These are phyloP conservation scores for Neopelma chrysocephalum DNA, from an alignment of 2,797 vertebrate genomes.

Conservation along the genomic window DNA sequence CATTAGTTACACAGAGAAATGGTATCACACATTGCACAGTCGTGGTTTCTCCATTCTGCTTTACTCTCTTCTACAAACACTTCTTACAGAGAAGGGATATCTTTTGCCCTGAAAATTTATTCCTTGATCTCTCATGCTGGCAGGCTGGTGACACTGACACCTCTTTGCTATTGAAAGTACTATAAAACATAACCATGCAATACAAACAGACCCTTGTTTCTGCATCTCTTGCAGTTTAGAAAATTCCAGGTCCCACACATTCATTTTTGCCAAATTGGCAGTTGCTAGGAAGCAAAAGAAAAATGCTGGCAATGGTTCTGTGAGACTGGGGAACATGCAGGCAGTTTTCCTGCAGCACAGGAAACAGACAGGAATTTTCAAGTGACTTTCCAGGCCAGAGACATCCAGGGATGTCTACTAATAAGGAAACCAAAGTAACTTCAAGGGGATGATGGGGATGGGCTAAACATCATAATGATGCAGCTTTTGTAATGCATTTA, in stretches of 20 bases:
- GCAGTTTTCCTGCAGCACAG: constrained; percentile 36
- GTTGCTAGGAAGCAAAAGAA: constrained; percentile 61
- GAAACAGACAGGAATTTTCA: constrained; percentile 45
- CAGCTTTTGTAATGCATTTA: background rate
- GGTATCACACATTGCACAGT: background rate
- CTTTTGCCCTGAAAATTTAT: constrained; percentile 54
- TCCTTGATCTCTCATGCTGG: constrained; percentile 52
- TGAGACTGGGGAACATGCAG: constrained; percentile 15
- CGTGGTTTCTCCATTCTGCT: background rate
- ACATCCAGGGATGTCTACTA: background rate
- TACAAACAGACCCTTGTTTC: constrained; percentile 61
- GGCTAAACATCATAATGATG: background rate
- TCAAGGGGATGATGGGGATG: background rate
- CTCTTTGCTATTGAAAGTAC: constrained; percentile 46
- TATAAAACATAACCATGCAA: constrained; percentile 31
- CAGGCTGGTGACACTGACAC: constrained; percentile 54
- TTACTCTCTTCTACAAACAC: constrained; percentile 4
- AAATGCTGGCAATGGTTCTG: constrained; percentile 64
- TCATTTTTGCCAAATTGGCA: constrained; percentile 63
- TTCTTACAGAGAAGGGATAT: constrained; percentile 18
- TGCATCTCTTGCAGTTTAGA: constrained; percentile 53
- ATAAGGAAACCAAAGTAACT: constrained; percentile 14
- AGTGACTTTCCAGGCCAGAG: constrained; percentile 23
- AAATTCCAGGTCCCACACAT: constrained; percentile 59
- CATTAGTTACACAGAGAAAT: background rate